Percentiles rank a stretch among this genome's conserved stretches.
phyloP scores from a whole-genome alignment of 1,140 invertebrate genomes.

The Bombyx mandarina region DNA sequence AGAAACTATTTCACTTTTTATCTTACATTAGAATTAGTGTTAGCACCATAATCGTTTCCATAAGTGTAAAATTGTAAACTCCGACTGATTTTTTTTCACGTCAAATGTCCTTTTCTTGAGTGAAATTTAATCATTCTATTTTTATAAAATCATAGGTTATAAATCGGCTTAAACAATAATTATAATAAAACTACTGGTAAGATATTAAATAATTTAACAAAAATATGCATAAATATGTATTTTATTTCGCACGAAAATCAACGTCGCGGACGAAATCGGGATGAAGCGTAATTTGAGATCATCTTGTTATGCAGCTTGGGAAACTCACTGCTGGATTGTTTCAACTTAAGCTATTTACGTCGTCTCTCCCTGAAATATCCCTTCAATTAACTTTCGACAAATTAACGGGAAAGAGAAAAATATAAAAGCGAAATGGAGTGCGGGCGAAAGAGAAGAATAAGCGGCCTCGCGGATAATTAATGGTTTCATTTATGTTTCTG shows the following conservation, averaged over 20 bases:
- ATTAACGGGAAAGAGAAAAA: conserved; percentile 44
- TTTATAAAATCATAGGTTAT: no score
- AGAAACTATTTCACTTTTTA: neutral
- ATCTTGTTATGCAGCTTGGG: conserved; percentile 24
- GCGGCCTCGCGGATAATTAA: conserved; percentile 64
- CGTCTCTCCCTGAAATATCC: conserved; percentile 31
- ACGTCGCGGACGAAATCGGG: conserved; percentile 10
- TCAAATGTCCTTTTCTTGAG: no score
- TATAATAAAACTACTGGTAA: no score
- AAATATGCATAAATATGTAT: conserved; percentile 7
- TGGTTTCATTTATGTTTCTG: conserved; percentile 69
- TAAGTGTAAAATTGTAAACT: no score
- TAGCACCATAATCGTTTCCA: no score
- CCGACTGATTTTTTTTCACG: no score
- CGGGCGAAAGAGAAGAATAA: conserved; percentile 46
- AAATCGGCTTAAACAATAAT: no score
- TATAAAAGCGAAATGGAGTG: conserved; percentile 28
- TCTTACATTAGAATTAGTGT: neutral
- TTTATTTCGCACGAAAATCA: conserved; percentile 11
- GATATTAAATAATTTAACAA: no score
- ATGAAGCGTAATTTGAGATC: conserved; percentile 17
- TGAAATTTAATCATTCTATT: no score
- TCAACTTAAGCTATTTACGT: conserved; percentile 32
- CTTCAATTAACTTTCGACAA: conserved; percentile 51
- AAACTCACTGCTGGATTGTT: conserved; percentile 22